Conservation (phyloP, 2,888 invertebrate species). For the Apamea sordens region DNA sequence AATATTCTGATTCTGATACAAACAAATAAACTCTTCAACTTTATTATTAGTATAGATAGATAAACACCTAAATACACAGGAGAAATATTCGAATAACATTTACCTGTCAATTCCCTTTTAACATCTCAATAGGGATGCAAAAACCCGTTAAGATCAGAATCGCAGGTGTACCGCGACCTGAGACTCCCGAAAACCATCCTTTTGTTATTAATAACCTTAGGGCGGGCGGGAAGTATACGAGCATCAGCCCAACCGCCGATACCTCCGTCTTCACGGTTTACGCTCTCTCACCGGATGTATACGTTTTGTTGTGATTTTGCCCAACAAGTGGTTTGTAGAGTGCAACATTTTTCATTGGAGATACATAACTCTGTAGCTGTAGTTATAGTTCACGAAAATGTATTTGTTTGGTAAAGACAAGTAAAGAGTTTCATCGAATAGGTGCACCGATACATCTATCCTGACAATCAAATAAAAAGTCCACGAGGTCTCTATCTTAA, state of each 20-base stretch:
- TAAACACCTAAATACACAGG: background rate
- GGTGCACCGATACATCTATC: too few species aligned
- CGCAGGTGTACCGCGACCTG: conserved; percentile 15
- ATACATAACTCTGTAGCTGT: too few species aligned
- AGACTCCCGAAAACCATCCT: conserved; percentile 20
- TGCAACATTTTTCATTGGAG: background rate
- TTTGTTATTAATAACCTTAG: conserved; percentile 44
- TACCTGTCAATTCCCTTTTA: conserved; percentile 8
- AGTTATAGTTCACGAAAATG: background rate
- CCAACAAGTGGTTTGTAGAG: conserved; percentile 6
- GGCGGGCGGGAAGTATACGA: conserved; percentile 24
- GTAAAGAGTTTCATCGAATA: too few species aligned
- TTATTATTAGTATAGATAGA: too few species aligned
- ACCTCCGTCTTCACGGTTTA: conserved; percentile 30
- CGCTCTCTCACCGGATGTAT: conserved; percentile 21
- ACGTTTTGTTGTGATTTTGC: conserved; percentile 20
- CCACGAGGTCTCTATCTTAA: too few species aligned
- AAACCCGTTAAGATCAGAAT: conserved; percentile 38
- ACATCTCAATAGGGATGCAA: conserved; percentile 18
- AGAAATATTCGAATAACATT: background rate
- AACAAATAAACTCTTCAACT: too few species aligned
- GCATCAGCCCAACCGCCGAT: conserved; percentile 14
- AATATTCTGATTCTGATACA: too few species aligned
- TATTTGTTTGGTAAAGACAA: too few species aligned
- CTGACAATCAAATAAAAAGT: too few species aligned